Conservation (phyloP, 2,797 vertebrate genomes). For the Prionace glauca region DNA sequence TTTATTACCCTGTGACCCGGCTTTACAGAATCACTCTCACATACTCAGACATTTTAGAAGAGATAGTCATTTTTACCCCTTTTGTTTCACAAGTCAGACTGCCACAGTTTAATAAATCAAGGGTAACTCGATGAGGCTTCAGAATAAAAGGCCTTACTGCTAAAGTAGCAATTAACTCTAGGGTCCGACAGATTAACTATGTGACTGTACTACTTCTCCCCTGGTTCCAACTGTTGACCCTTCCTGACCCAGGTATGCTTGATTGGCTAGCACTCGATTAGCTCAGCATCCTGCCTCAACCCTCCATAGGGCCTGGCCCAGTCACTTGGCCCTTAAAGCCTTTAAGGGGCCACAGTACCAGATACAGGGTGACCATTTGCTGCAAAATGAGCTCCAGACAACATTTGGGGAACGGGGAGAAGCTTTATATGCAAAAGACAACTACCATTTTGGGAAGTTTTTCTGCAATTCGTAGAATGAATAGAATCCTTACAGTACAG, state of each 20-base stretch:
- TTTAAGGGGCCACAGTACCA: too few species aligned
- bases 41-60: not conserved
- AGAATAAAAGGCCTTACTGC: too few species aligned
- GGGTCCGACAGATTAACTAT: too few species aligned
- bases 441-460: not conserved
- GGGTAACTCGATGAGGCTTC: too few species aligned
- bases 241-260: too few species aligned
- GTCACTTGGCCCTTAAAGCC: too few species aligned
- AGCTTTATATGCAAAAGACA: not conserved
- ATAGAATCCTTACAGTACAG: not conserved
- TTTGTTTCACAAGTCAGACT: not conserved
- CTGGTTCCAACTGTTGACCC: too few species aligned
- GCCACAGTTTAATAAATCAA: not conserved
- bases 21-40: not conserved
- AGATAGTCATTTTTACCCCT: not conserved
- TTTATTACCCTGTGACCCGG: not conserved
- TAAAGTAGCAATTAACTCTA: too few species aligned
- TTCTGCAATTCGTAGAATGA: not conserved
- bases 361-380: not conserved
- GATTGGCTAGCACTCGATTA: too few species aligned
- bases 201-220: too few species aligned
- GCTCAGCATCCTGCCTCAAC: too few species aligned
- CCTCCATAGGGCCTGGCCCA: too few species aligned
- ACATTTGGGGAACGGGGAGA: not conserved
- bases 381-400: not conserved